Base-by-base conservation (phyloP, 1,140 invertebrate species). In the Cotesia chilonis region DNA sequence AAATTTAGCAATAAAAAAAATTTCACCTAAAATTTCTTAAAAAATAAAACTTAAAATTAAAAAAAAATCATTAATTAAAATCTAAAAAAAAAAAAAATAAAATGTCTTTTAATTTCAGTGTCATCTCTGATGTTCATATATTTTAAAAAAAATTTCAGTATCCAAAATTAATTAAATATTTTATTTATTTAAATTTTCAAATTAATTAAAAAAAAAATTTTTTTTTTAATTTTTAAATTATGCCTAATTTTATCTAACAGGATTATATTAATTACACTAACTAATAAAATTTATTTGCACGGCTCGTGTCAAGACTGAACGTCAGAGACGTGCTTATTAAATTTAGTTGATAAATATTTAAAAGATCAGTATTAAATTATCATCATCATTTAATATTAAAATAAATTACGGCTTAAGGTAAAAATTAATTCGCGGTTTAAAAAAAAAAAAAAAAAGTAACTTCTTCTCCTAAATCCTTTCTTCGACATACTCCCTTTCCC, bases 341-440 rank as follows among this genome's bases (percentile, higher is more conserved):
- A 68, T 36, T 66, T 67, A 59, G 70, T 55, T 38, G 54, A 6
- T 47, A 63, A 69, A 68, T 70, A 72, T 67, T 72, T 69, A 75
- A 75, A 74, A 74, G 70, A 77, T 76, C 76, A 77, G 76, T 77
- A 77, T 77, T 77, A 77, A 77, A 71, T 36, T 47, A 67, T 77
- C 73, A 70, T 74, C 70, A 69, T 74, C 70, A 69, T 64, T 71
- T 47, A 70, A 28, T 28, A 2, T 28, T 28, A 60, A 72, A 70
- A 55, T 68, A 73, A 72, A 74, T 75, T 70, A 63, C 64, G 68
- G 55, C 68, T 70, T 67, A 10, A 52, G 63, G 51, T 72, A 72
- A 10, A 57, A n/a, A 10, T 61, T 60, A 41, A 41, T 51, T 70
- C 57, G 35, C 64, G 47, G 5, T 36, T 60, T 10, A 20, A 35